These are phyloP conservation scores for Eupithecia dodoneata DNA, from an alignment of 2,888 invertebrate genomes.

Conservation along the genomic window DNA sequence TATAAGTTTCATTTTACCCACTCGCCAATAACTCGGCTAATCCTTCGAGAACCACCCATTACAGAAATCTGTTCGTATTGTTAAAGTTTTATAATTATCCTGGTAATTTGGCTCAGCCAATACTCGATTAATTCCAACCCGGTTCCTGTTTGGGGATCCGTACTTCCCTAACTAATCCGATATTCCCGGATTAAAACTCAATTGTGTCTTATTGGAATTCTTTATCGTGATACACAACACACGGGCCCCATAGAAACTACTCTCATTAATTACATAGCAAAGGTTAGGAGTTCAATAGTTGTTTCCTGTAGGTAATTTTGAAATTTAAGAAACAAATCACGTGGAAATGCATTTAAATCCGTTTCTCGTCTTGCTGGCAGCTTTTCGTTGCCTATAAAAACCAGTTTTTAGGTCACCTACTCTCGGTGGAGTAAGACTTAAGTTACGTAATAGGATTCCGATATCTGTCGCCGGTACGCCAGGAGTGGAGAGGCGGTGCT, in stretches of 20 bases:
- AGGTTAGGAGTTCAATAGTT: neutral
- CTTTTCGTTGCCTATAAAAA: constrained; percentile 25
- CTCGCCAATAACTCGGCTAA: neutral
- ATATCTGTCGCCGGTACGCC: constrained; percentile 20
- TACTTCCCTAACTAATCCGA: constrained; percentile 52
- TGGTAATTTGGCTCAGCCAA: constrained; percentile 49
- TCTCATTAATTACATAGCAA: neutral
- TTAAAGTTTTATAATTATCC: constrained; percentile 39
- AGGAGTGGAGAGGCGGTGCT: constrained; percentile 23
- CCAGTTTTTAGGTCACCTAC: constrained; percentile 30
- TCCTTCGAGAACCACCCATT: neutral
- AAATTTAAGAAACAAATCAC: constrained; percentile 1
- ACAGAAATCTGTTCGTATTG: constrained; percentile 10
- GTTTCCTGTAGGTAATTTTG: neutral
- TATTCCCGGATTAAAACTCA: constrained; percentile 46
- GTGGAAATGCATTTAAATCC: constrained; percentile 15
- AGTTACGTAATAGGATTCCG: constrained; percentile 39
- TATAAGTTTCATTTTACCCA: neutral
- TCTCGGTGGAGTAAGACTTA: constrained; percentile 30
- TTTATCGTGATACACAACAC: constrained; percentile 13
- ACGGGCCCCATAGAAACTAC: constrained; percentile 1
- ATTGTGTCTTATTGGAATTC: constrained; percentile 48
- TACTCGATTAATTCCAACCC: constrained; percentile 52
- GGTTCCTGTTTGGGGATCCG: constrained; percentile 47
- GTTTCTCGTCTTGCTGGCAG: constrained; percentile 25